A percentile compares a stretch with the other conserved stretches of the same genome.
phyloP scores from a whole-genome alignment of 2,888 invertebrate species.

The Punctoribates punctum region DNA sequence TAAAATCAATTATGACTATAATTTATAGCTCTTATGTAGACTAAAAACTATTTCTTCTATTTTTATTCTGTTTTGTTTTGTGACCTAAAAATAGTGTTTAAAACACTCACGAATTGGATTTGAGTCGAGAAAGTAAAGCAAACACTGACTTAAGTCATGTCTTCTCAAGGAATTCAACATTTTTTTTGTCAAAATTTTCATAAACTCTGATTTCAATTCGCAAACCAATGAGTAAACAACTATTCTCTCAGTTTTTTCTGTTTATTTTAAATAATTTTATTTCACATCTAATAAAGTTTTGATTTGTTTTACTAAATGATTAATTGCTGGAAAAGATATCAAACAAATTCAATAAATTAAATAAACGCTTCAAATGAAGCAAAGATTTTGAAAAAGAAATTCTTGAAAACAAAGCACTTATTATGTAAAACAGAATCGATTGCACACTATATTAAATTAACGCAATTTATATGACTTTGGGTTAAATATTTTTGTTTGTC shows the following conservation, averaged over 20 bases:
- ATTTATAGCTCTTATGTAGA: constrained; percentile 9
- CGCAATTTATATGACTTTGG: too few relatives aligned
- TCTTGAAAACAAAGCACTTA: neutral
- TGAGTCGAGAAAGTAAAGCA: neutral
- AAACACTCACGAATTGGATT: neutral
- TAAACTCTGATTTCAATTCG: neutral
- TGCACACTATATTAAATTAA: neutral
- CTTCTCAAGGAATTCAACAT: neutral
- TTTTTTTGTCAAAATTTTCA: neutral
- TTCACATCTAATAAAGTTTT: too few relatives aligned
- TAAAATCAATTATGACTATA: constrained; percentile 1
- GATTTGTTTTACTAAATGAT: neutral
- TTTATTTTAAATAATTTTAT: too few relatives aligned
- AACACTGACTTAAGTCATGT: neutral
- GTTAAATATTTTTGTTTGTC: too few relatives aligned
- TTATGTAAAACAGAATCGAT: neutral
- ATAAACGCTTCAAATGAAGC: neutral
- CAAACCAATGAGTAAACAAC: too few relatives aligned
- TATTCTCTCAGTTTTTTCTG: too few relatives aligned
- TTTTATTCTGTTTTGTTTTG: constrained; percentile 8
- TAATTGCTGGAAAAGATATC: neutral
- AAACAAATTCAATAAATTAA: neutral
- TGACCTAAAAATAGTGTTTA: neutral
- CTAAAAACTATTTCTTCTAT: neutral
- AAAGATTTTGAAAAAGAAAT: neutral